These are phyloP conservation scores for Cetonia aurata DNA, from an alignment of 2,888 invertebrate genomes.

Conservation along the genomic window DNA sequence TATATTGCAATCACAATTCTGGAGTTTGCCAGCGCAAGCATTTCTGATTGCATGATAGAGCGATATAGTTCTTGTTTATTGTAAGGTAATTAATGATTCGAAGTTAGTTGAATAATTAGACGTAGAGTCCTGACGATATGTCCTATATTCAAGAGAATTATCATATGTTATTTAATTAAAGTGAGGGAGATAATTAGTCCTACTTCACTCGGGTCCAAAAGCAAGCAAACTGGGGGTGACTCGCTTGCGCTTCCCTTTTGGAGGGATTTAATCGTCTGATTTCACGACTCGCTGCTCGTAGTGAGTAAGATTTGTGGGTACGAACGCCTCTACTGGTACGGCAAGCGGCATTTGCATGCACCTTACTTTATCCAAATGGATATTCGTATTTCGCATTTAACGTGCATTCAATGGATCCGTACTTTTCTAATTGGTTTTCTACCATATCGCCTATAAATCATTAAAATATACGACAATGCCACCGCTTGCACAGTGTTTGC, in stretches of 20 bases:
- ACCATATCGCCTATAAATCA: slow-evolving; percentile 48
- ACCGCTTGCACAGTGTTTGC: slow-evolving; percentile 27
- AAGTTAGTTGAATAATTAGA: slow-evolving; percentile 40
- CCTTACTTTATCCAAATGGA: slow-evolving; percentile 55
- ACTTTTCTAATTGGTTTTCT: slow-evolving; percentile 58
- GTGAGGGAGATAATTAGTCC: slow-evolving; percentile 45
- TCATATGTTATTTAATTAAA: slow-evolving; percentile 49
- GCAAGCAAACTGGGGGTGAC: slow-evolving; percentile 38
- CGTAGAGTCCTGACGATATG: slow-evolving; percentile 39
- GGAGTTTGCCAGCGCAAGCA: slow-evolving; percentile 2
- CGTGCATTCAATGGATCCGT: slow-evolving; percentile 54
- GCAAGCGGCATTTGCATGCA: slow-evolving; percentile 53
- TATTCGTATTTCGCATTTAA: slow-evolving; percentile 57
- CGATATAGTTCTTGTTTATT: slow-evolving; percentile 38
- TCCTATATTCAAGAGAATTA: slow-evolving; percentile 43
- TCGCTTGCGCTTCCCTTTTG: slow-evolving; percentile 42
- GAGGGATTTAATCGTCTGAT: slow-evolving; percentile 56
- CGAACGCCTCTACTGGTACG: slow-evolving; percentile 43
- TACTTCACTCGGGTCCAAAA: slow-evolving; percentile 39
- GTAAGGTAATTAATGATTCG: slow-evolving; percentile 41
- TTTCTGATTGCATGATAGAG: slow-evolving; percentile 4
- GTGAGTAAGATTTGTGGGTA: slow-evolving; percentile 56
- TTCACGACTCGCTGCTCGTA: slow-evolving; percentile 55
- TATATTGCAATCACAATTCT: too few species aligned
- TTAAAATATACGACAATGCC: slow-evolving; percentile 39